A percentile compares a stretch with the other conserved stretches of the same genome.
Conservation (phyloP, 2,113 vertebrate genomes). For the Microcebus tavaratra region DNA sequence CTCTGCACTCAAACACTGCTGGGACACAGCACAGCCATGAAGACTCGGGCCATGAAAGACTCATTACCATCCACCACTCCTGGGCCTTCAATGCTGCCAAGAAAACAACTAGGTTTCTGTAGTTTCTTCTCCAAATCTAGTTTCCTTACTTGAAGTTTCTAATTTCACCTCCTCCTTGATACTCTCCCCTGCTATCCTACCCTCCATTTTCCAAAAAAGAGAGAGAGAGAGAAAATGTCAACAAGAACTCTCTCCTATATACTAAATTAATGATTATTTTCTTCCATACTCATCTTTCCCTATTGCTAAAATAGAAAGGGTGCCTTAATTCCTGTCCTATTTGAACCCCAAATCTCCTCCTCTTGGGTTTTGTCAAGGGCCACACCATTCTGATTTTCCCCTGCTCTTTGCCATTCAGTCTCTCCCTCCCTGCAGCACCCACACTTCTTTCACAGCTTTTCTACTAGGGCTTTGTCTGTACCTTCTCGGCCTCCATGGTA, state of each 20-base stretch:
- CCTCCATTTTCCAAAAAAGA: background rate
- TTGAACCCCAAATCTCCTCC: background rate
- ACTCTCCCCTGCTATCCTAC: too few relatives aligned
- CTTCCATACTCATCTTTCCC: background rate
- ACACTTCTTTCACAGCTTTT: background rate
- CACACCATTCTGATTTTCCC: background rate
- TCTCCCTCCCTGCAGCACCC: accelerated
- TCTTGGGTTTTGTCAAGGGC: background rate
- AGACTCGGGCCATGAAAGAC: background rate
- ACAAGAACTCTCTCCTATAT: background rate
- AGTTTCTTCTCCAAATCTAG: background rate
- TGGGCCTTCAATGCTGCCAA: background rate
- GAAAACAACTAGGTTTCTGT: background rate
- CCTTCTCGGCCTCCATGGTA: background rate
- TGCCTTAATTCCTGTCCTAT: background rate
- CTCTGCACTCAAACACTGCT: background rate
- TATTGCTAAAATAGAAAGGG: too few relatives aligned
- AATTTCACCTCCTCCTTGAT: background rate
- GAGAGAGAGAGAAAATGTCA: background rate
- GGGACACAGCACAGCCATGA: too few relatives aligned
- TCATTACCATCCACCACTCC: background rate
- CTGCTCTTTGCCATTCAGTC: background rate
- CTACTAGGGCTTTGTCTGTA: background rate
- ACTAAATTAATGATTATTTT: background rate
- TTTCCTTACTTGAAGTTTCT: background rate